Base-by-base conservation (phyloP, 2,113 vertebrate species). In the Phodopus roborovskii region DNA sequence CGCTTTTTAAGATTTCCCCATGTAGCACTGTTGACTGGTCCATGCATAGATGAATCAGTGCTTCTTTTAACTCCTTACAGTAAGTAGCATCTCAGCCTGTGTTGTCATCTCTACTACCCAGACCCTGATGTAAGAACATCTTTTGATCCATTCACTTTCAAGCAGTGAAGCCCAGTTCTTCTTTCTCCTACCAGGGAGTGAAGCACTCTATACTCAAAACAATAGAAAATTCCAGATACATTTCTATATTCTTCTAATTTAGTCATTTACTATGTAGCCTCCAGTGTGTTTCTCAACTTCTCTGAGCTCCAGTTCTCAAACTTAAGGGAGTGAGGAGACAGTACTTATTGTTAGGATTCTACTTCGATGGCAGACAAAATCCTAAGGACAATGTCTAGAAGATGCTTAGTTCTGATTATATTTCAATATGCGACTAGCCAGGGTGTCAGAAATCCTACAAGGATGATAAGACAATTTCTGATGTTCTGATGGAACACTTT, bases 401-500 rank as follows among this genome's bases (percentile, higher is more conserved):
- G 79, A 97, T 74, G 48, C 53, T 93, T 60, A 81, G 64, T 87
- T 88, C 74, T 84, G 62, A 91, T 91, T 68, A 24, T 88, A 58
- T 88, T 86, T 89, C 50, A 84, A 60, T 62, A 50, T 1, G 0
- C 85, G 66, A 85, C 20, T 88, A 36, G 68, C 53, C 79, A 92
- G 71, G 50, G 64, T 92, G 20, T 91, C n/a, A 70, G n/a, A 45
- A 89, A 86, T 45, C 62, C 42, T 68, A 0, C 48, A 85, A 74
- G 71, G 24, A 42, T 90, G 39, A 13, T 73, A n/a, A 39, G 66
- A 96, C 56, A 28, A 48, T 92, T 91, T 86, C 91, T 89, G 78
- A n/a, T 45, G 56, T 75, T 86, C 16, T 62, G 6, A 42, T 78
- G 53, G 83, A 86, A 90, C 81, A 62, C 74, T 92, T 30, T 77